Base-by-base conservation (phyloP, 2,113 vertebrate species). In the Pundamilia nyererei region DNA sequence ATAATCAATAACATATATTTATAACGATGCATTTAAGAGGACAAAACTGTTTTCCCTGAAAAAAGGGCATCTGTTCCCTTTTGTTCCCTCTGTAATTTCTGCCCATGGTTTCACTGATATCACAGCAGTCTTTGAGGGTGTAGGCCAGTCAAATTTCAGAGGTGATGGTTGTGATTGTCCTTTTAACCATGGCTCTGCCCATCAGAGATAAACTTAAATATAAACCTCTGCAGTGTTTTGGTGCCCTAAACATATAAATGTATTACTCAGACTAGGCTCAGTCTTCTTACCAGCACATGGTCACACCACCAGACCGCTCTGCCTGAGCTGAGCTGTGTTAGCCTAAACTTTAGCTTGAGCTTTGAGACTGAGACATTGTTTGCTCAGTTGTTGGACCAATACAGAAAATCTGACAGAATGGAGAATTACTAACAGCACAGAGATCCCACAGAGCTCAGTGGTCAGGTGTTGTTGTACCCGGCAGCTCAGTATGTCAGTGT, bases 21-120 rank as follows among this genome's bases (percentile, higher is more conserved):
- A 68, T 40, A 24, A 68, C 0, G 12, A 40, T 68, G 35, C 62
- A 40, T 0, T 40, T n/a, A 68, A 24, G 62, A 68, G 11, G 8
- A 72, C 68, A 26, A 2, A 42, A 72, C 38, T 26, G 38, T 26
- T 72, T 26, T 26, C 68, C 68, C 12, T 10, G 2, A 10, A 24
- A 45, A 72, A 5, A 72, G 21, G 13, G 0, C 65, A 15, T 45
- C 65, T 0, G 8, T 26, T 45, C 65, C 65, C 8, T 42, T 72
- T 72, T 26, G 13, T 2, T 72, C 21, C 68, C 68, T 45, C 13
- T 72, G 38, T 72, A 26, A 72, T 72, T 72, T 17, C 38, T 70
- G 65, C n/a, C 38, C n/a, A 9, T 68, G 35, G 19, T 40, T 40
- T 35, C 35, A 0, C 62, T 68, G 35, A 40, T 68, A 21, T 68